Conservation (phyloP, 1,140 invertebrate species). For the Acromyrmex echinatior region DNA sequence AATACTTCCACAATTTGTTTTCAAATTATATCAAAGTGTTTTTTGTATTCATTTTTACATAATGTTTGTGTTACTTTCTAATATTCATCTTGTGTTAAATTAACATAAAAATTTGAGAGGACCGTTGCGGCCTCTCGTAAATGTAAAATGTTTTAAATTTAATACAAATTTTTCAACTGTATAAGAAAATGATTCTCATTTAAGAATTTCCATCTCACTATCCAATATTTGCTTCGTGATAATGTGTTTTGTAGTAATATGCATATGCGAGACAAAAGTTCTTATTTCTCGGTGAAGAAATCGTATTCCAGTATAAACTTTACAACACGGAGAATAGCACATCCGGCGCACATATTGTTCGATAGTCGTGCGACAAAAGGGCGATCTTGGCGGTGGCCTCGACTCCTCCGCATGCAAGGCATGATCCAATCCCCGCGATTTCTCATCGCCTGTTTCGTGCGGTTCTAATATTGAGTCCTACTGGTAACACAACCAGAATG, state of each 20-base stretch:
- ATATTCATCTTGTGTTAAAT: too few species aligned
- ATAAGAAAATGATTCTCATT: background rate
- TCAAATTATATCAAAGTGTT: too few species aligned
- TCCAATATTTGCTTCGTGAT: background rate
- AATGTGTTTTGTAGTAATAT: constrained; percentile 7
- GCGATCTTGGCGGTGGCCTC: background rate
- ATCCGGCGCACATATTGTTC: constrained; percentile 36
- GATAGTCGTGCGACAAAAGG: constrained; percentile 42
- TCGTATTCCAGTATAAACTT: constrained; percentile 10
- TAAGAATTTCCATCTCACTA: background rate
- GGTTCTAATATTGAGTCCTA: constrained; percentile 69
- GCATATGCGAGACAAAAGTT: background rate
- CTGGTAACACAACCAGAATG: constrained; percentile 73
- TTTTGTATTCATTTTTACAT: too few species aligned
- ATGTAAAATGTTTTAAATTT: too few species aligned
- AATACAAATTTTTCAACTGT: too few species aligned
- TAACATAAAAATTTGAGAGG: too few species aligned
- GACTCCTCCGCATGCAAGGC: constrained; percentile 50
- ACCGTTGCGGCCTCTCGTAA: too few species aligned
- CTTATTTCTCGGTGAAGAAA: constrained; percentile 2
- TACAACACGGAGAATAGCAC: background rate
- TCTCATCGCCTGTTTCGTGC: constrained; percentile 56
- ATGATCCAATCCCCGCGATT: constrained; percentile 62
- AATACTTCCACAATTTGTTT: too few species aligned
- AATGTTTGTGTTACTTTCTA: too few species aligned